A percentile compares a stretch with the other conserved stretches of the same genome.
Evolutionary conservation across 2,113 vertebrate genomes (phyloP).

Genomic region (Oncorhynchus masou): DNA sequence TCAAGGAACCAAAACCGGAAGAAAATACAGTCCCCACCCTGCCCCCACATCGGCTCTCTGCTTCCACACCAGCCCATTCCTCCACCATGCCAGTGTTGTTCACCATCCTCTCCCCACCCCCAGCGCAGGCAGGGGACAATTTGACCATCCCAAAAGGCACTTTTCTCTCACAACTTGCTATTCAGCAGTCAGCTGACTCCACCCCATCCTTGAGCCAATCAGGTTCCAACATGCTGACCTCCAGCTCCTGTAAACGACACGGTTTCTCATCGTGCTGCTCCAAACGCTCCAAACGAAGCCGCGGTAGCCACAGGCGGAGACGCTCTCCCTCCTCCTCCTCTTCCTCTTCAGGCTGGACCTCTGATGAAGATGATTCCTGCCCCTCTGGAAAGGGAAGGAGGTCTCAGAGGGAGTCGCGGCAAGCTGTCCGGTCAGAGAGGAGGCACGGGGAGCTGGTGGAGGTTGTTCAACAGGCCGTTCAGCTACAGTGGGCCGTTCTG

Average conservation of each 20-base stretch:
- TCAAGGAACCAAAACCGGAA: conserved; percentile 11
- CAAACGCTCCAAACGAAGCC: conserved; percentile 24
- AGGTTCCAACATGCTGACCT: conserved; percentile 2
- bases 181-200: conserved; percentile 32
- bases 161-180: conserved; percentile 16
- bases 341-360: conserved; percentile 36
- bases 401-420: conserved; percentile 15
- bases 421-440: not conserved
- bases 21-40: not conserved
- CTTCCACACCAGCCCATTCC: conserved; percentile 16
- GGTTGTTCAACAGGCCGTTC: conserved; percentile 40
- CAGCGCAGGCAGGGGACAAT: conserved; percentile 12
- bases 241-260: conserved; percentile 19
- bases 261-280: conserved; percentile 18
- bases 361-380: conserved; percentile 21
- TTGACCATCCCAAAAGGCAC: conserved; percentile 13
- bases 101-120: conserved; percentile 43
- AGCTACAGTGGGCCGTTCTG: conserved; percentile 43
- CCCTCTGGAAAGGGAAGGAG: conserved; percentile 18
- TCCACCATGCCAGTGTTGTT: conserved; percentile 48
- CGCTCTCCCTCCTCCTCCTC: conserved; percentile 26
- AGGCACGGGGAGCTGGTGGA: conserved; percentile 29
- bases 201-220: conserved; percentile 9
- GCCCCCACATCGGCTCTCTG: not conserved
- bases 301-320: conserved; percentile 11